Conservation (phyloP, 2,888 invertebrate genomes). For the Phortica magna region DNA sequence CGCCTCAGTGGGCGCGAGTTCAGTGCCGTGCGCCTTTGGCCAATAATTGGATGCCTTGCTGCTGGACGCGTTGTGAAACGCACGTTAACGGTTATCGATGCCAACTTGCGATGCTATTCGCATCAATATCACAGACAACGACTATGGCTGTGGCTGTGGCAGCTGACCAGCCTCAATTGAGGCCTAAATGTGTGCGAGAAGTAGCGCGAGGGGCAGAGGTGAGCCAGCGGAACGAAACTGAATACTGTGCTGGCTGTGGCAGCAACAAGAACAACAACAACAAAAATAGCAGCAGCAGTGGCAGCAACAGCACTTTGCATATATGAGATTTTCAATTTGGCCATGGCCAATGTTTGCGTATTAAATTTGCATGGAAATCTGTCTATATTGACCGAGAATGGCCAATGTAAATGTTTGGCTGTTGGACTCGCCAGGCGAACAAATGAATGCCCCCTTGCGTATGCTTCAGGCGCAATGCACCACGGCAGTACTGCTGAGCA, state of each 20-base stretch:
- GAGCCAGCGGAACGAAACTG: neutral
- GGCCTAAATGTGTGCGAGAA: neutral
- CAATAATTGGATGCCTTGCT: conserved; percentile 70
- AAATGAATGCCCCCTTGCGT: conserved; percentile 46
- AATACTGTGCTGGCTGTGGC: neutral
- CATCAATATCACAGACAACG: neutral
- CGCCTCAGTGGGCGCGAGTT: conserved; percentile 48
- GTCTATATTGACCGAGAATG: conserved; percentile 77
- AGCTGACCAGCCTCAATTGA: neutral
- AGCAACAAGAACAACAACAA: neutral
- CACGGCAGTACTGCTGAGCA: neutral
- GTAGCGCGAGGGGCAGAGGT: neutral
- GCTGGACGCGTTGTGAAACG: neutral
- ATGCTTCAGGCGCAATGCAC: conserved; percentile 44
- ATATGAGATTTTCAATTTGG: conserved; percentile 78
- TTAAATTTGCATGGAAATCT: conserved; percentile 78
- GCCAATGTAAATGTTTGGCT: conserved; percentile 70
- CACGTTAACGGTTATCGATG: neutral
- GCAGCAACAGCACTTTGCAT: conserved; percentile 49
- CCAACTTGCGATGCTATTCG: neutral
- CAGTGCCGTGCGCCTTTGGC: conserved; percentile 46
- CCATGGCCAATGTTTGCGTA: conserved; percentile 76
- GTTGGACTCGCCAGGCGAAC: conserved; percentile 55
- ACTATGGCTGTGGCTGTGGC: neutral
- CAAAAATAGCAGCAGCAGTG: conserved; percentile 1